These are phyloP conservation scores for Probaryconus sp. DNA, from an alignment of 1,140 invertebrate genomes.

Conservation along the genomic window DNA sequence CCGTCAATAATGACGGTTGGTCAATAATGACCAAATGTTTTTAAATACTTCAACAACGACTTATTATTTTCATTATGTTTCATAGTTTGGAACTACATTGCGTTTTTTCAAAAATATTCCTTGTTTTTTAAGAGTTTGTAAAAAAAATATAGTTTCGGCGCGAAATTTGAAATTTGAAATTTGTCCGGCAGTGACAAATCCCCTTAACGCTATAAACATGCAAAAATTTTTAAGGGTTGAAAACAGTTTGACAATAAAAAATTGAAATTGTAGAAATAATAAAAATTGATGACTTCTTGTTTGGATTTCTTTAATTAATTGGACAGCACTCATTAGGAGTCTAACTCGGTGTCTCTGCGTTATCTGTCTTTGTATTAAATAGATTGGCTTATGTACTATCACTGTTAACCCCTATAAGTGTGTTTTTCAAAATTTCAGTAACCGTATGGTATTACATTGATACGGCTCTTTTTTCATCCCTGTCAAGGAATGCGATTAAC, in stretches of 20 bases:
- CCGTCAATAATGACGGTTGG: too few relatives aligned
- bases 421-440: slow-evolving; percentile 39
- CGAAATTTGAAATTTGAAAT: too few relatives aligned
- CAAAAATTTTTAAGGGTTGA: too few relatives aligned
- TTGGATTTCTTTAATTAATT: slow-evolving; percentile 50
- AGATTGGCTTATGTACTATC: slow-evolving; percentile 66
- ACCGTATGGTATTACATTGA: slow-evolving; percentile 39
- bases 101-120: too few relatives aligned
- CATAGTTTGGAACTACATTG: too few relatives aligned
- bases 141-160: too few relatives aligned
- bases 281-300: slow-evolving; percentile 47
- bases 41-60: too few relatives aligned
- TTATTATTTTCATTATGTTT: too few relatives aligned
- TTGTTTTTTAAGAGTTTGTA: too few relatives aligned
- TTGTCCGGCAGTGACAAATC: too few relatives aligned
- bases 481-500: slow-evolving; percentile 48
- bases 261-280: slow-evolving; percentile 11
- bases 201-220: neutral
- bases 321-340: slow-evolving; percentile 63
- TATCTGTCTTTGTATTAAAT: slow-evolving; percentile 63
- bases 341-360: slow-evolving; percentile 63
- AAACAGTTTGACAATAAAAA: too few relatives aligned
- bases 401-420: slow-evolving; percentile 51
- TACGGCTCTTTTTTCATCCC: slow-evolving; percentile 42
- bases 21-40: too few relatives aligned